Evolutionary conservation across 35 echinoderm and acorn worm genomes (phyloP).

Genomic region (Ptychodera flava): DNA sequence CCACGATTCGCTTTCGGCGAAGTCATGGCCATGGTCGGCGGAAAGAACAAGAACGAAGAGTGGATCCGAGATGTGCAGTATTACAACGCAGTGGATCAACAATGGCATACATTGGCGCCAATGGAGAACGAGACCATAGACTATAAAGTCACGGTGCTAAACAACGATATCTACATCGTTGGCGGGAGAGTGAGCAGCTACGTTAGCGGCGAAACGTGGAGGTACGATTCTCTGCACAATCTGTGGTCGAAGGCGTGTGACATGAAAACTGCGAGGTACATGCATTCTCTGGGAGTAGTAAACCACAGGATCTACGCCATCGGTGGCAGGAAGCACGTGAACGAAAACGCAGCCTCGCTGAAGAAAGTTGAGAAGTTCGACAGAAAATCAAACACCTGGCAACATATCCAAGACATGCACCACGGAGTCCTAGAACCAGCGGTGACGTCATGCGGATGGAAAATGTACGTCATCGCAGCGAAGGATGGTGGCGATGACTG

Average conservation of each 20-base stretch:
- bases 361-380: slow-evolving; percentile 72
- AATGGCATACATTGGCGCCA: slow-evolving; percentile 75
- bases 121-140: slow-evolving; percentile 60
- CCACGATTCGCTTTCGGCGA: slow-evolving; percentile 76
- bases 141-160: slow-evolving; percentile 65
- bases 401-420: slow-evolving; percentile 67
- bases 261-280: slow-evolving; percentile 43
- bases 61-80: slow-evolving; percentile 89
- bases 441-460: slow-evolving; percentile 71
- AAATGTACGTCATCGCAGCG: slow-evolving; percentile 85
- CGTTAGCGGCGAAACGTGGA: slow-evolving; percentile 71
- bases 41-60: slow-evolving; percentile 68
- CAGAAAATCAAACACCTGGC: slow-evolving; percentile 74
- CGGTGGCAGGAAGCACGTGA: slow-evolving; percentile 37
- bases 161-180: slow-evolving; percentile 88
- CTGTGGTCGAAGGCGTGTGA: slow-evolving; percentile 65
- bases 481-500: slow-evolving; percentile 54
- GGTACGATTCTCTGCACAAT: slow-evolving; percentile 79
- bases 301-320: slow-evolving; percentile 86
- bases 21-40: slow-evolving; percentile 77
- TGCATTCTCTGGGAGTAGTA: slow-evolving; percentile 75
- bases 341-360: slow-evolving; percentile 44
- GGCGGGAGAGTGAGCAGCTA: slow-evolving; percentile 56
- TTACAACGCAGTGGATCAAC: slow-evolving; percentile 69
- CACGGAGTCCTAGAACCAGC: slow-evolving; percentile 91